phyloP scores from a whole-genome alignment of 2,113 vertebrate genomes.

The Limanda limanda region DNA sequence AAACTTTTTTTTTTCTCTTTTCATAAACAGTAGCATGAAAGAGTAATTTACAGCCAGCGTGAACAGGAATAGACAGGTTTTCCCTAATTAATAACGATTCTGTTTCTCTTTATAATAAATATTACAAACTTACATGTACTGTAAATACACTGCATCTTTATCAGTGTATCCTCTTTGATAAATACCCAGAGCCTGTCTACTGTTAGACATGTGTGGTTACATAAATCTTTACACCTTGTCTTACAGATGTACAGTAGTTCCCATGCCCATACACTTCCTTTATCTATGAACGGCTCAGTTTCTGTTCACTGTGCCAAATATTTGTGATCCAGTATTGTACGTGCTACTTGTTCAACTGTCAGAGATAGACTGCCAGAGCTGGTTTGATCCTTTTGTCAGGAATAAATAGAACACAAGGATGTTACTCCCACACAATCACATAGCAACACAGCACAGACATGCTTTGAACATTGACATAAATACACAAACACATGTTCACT shows the following conservation, averaged over 20 bases:
- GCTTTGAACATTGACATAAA: background rate
- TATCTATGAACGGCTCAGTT: slow-evolving; percentile 17
- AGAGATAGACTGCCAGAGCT: slow-evolving; percentile 1
- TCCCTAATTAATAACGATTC: background rate
- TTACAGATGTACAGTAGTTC: background rate
- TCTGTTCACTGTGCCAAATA: slow-evolving; percentile 12
- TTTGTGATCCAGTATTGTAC: background rate
- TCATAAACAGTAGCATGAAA: background rate
- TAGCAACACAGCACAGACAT: background rate
- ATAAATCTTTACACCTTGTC: background rate
- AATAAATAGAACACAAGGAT: background rate
- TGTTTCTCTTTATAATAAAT: background rate
- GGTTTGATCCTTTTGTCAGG: background rate
- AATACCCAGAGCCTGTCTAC: too few species aligned
- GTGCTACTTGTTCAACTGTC: background rate
- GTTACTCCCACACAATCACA: background rate
- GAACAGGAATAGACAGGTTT: background rate
- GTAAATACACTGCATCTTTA: background rate
- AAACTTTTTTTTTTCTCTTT: background rate
- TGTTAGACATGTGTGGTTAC: background rate
- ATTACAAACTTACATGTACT: background rate
- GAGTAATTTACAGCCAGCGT: background rate
- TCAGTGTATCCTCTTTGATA: background rate
- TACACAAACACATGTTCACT: background rate
- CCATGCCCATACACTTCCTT: background rate